These are phyloP conservation scores for Chiridota heheva DNA, from an alignment of 35 echinoderm and acorn worm species.

Conservation along the genomic window DNA sequence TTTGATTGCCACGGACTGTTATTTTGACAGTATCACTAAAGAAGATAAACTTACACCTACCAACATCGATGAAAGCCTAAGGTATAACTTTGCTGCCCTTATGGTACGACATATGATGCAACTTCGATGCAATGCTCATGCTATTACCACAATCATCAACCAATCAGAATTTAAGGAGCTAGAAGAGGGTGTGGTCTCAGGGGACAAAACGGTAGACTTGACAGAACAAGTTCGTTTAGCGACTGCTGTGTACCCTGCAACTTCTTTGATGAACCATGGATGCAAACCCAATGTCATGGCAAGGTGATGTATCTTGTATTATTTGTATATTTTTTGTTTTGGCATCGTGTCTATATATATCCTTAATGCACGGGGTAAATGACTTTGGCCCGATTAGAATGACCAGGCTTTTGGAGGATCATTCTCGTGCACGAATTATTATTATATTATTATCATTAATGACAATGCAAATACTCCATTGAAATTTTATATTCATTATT, in stretches of 20 bases:
- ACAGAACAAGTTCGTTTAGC: conserved; percentile 71
- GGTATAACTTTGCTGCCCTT: conserved; percentile 14
- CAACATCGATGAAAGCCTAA: too few relatives aligned
- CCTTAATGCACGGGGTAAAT: too few relatives aligned
- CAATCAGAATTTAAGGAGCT: neutral
- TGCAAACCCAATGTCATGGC: conserved; percentile 92
- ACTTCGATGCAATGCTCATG: conserved; percentile 74
- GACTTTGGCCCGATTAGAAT: too few relatives aligned
- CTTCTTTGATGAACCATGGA: conserved; percentile 84
- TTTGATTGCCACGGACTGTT: too few relatives aligned
- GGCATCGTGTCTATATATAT: too few relatives aligned
- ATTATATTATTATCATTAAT: neutral
- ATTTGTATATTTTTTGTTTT: neutral
- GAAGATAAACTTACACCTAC: too few relatives aligned
- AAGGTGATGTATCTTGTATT: conserved; percentile 39
- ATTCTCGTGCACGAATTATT: neutral
- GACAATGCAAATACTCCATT: neutral
- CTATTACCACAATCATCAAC: conserved; percentile 52
- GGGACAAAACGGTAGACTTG: conserved; percentile 35
- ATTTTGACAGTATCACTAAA: too few relatives aligned
- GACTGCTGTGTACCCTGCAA: conserved; percentile 78
- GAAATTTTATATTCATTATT: neutral
- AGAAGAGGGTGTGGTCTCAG: neutral
- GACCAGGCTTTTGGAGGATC: neutral
- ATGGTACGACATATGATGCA: conserved; percentile 56